phyloP scores from a whole-genome alignment of 1,140 invertebrate species.

The Halotydeus destructor region DNA sequence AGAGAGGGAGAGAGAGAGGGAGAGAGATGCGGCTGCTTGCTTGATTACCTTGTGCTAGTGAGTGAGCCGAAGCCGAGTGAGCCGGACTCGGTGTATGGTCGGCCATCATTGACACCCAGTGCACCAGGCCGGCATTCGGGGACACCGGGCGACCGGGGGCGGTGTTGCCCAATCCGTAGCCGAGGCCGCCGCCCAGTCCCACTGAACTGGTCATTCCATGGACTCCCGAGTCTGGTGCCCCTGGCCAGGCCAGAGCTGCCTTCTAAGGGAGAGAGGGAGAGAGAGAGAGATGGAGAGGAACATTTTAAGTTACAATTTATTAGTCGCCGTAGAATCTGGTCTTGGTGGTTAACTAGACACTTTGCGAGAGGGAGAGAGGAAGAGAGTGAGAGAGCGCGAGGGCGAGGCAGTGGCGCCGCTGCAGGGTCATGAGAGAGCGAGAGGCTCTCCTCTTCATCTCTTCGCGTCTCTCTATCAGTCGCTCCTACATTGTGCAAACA shows the following conservation, averaged over 20 bases:
- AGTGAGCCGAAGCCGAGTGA: conserved; percentile 22
- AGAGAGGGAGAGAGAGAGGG: too few relatives aligned
- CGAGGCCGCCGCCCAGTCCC: conserved; percentile 21
- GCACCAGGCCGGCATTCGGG: conserved; percentile 35
- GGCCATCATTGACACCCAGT: conserved; percentile 65
- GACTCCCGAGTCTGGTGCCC: conserved; percentile 19
- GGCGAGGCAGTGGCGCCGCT: neutral
- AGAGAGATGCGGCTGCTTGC: too few relatives aligned
- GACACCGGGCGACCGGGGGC: conserved; percentile 15
- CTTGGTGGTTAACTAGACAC: too few relatives aligned
- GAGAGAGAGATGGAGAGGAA: too few relatives aligned
- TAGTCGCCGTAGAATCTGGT: too few relatives aligned
- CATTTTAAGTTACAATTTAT: too few relatives aligned
- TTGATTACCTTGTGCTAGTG: too few relatives aligned
- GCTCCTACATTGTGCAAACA: neutral
- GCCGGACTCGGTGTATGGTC: conserved; percentile 36
- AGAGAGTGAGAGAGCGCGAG: too few relatives aligned
- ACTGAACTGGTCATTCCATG: conserved; percentile 14
- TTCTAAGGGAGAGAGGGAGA: conserved; percentile 24
- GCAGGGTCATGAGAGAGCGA: neutral
- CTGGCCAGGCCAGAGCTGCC: conserved; percentile 24
- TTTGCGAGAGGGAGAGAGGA: too few relatives aligned
- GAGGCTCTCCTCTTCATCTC: conserved; percentile 5
- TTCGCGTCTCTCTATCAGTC: neutral
- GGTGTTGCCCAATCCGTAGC: conserved; percentile 1